Conservation (phyloP, 2,113 vertebrate genomes). For the Ochotona curzoniae region DNA sequence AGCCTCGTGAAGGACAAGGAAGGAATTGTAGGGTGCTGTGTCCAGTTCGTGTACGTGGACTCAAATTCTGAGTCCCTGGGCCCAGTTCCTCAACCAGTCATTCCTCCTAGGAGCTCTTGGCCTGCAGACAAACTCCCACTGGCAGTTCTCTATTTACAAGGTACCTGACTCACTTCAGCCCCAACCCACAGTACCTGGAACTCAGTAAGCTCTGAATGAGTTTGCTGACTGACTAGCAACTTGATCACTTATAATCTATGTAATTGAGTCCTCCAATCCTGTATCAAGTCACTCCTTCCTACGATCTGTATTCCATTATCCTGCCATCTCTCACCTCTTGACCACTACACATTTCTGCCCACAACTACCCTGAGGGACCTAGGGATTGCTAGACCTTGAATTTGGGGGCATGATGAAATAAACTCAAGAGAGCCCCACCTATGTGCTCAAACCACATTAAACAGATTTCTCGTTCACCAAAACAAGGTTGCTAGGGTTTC, state of each 20-base stretch:
- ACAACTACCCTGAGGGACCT: neutral
- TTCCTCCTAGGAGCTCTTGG: neutral
- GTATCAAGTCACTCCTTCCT: constrained; percentile 14
- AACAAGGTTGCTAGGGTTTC: neutral
- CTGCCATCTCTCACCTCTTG: neutral
- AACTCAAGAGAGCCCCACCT: constrained; percentile 41
- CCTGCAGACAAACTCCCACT: neutral
- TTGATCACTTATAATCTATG: neutral
- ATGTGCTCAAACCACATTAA: constrained; percentile 13
- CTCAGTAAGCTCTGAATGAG: neutral
- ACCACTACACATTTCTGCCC: neutral
- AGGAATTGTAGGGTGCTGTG: neutral
- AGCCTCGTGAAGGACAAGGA: constrained; percentile 24
- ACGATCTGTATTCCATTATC: neutral
- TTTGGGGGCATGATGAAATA: constrained; percentile 12
- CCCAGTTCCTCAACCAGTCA: constrained; percentile 42
- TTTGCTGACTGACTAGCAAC: neutral
- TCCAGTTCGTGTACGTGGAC: neutral
- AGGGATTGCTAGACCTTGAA: neutral
- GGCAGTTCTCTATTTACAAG: neutral
- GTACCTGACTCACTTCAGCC: neutral
- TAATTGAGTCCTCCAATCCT: neutral
- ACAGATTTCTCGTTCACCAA: constrained; percentile 13
- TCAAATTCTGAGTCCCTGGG: neutral
- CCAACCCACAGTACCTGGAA: neutral